These are phyloP conservation scores for Vireo griseus DNA, from an alignment of 2,797 vertebrate genomes.

Conservation along the genomic window DNA sequence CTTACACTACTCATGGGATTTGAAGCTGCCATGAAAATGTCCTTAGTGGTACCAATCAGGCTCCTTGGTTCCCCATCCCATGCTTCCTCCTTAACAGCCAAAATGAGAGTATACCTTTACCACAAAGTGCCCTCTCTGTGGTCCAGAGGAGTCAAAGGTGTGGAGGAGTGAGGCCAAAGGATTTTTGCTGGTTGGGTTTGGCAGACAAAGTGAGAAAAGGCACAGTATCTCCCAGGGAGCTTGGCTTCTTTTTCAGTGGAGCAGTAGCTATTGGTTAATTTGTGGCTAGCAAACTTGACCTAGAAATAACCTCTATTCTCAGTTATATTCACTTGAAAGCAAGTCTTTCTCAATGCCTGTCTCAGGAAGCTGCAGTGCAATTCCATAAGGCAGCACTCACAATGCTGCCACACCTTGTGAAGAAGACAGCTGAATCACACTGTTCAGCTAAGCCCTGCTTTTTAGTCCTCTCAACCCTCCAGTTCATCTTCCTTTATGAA, in stretches of 20 bases:
- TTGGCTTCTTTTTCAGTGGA: background rate
- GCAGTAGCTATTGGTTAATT: background rate
- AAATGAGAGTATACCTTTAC: background rate
- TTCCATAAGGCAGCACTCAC: background rate
- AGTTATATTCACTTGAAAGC: background rate
- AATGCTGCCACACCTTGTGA: background rate
- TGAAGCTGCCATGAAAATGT: background rate
- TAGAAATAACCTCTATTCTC: background rate
- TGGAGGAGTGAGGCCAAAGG: accelerated
- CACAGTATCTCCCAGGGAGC: background rate
- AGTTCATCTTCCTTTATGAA: conserved; percentile 16
- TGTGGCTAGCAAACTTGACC: background rate
- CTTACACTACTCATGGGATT: background rate
- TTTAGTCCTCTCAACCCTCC: conserved; percentile 2
- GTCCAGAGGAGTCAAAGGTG: background rate
- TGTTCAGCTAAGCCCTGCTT: background rate
- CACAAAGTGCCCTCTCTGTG: accelerated
- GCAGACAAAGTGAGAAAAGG: background rate
- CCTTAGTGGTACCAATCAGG: background rate
- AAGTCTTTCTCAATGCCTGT: background rate
- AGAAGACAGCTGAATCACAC: conserved; percentile 11
- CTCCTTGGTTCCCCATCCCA: background rate
- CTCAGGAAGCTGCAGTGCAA: background rate
- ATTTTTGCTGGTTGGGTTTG: background rate
- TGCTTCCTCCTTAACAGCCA: background rate